Evolutionary conservation across 2,113 vertebrate species (phyloP).

Genomic region (Spilogale gracilis): DNA sequence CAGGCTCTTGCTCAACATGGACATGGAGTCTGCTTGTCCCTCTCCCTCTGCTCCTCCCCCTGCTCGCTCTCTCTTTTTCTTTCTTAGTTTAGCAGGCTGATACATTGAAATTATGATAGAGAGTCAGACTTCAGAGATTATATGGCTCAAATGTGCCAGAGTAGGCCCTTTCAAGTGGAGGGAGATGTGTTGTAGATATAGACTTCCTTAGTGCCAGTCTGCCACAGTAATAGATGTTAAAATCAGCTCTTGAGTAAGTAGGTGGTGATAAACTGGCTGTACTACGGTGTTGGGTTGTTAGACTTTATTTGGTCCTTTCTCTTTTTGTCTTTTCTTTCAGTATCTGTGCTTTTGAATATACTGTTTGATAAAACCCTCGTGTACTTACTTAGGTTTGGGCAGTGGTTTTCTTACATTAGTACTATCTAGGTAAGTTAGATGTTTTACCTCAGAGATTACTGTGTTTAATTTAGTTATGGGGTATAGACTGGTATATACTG

Average conservation of each 20-base stretch:
- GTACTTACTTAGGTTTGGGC: background rate
- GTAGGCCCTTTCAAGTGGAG: background rate
- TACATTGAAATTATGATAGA: background rate
- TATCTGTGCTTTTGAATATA: background rate
- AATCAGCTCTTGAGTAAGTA: constrained; percentile 11
- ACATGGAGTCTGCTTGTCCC: background rate
- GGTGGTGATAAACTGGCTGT: background rate
- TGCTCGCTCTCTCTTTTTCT: background rate
- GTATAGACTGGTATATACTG: background rate
- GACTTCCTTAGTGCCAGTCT: constrained; percentile 18
- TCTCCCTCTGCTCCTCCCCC: background rate
- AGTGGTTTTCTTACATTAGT: background rate
- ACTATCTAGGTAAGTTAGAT: background rate
- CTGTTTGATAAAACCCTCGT: background rate
- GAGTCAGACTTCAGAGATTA: background rate
- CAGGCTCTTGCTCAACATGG: background rate
- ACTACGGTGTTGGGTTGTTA: background rate
- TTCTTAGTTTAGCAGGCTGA: background rate
- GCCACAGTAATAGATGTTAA: background rate
- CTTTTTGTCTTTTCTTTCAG: background rate
- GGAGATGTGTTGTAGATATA: background rate
- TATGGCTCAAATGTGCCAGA: background rate
- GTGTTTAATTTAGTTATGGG: background rate
- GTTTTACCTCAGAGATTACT: background rate
- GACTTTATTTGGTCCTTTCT: background rate